Conservation (phyloP, 2,888 invertebrate species). For the Cantharis nigra region DNA sequence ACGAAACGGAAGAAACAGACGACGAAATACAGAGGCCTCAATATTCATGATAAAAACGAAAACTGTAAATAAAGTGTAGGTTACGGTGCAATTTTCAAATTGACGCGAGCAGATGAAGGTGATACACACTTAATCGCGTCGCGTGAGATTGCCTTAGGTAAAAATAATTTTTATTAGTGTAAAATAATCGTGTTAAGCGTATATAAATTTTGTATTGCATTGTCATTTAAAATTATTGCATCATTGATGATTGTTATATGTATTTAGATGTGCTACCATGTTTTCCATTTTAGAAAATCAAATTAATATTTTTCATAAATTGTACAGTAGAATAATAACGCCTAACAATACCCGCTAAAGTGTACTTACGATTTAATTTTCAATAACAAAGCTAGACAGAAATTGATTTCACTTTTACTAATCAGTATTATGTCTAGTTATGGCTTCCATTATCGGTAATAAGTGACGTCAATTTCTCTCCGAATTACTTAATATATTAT, state of each 20-base stretch:
- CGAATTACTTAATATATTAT: background rate
- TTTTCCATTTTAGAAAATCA: conserved; percentile 19
- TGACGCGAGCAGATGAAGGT: background rate
- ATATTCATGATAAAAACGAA: conserved; percentile 21
- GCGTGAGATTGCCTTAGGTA: background rate
- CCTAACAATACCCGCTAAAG: conserved; percentile 30
- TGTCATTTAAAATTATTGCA: conserved; percentile 6
- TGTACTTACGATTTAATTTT: conserved; percentile 30
- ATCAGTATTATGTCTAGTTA: background rate
- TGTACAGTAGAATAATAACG: conserved; percentile 13
- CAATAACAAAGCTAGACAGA: background rate
- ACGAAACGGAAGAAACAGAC: conserved; percentile 60
- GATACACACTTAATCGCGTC: background rate
- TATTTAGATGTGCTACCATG: conserved; percentile 15
- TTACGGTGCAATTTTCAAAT: background rate
- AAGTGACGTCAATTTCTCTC: conserved; percentile 2
- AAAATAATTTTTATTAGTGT: conserved; percentile 6
- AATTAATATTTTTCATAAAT: conserved; percentile 26
- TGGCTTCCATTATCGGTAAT: background rate
- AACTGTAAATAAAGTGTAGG: background rate
- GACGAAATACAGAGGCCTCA: conserved; percentile 42
- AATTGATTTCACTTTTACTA: background rate
- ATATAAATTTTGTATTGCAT: conserved; percentile 21
- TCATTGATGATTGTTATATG: conserved; percentile 16
- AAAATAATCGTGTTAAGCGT: background rate